Percentiles rank a stretch among this genome's conserved stretches.
These are phyloP conservation scores for Lordiphosa clarofinis DNA, from an alignment of 1,140 invertebrate genomes.

Conservation along the genomic window DNA sequence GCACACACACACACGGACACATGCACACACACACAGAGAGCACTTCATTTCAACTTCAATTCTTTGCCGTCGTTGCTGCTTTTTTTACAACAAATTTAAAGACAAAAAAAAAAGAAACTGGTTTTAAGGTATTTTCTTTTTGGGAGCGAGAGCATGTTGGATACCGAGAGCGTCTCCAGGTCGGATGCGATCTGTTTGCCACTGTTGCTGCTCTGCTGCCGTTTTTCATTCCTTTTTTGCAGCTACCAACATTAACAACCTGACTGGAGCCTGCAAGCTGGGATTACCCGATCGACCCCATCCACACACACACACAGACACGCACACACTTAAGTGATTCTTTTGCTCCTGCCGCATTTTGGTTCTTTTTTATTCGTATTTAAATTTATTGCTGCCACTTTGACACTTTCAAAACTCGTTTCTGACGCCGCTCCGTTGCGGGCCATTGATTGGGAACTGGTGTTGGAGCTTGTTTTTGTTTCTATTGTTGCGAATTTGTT, in stretches of 20 bases:
- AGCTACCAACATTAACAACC: constrained; percentile 67
- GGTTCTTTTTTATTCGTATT: constrained; percentile 34
- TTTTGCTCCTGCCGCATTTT: constrained; percentile 60
- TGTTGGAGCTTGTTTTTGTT: constrained; percentile 28
- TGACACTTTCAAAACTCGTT: constrained; percentile 69
- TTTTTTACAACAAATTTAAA: constrained; percentile 71
- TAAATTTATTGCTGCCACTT: constrained; percentile 68
- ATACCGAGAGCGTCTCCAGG: constrained; percentile 9
- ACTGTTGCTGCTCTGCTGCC: constrained; percentile 48
- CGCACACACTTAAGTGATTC: constrained; percentile 57
- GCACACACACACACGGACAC: constrained; percentile 16
- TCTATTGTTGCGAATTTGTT: constrained; percentile 47
- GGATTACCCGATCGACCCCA: constrained; percentile 34
- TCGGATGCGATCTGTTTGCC: constrained; percentile 48
- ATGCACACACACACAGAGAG: constrained; percentile 36
- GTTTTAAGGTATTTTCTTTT: constrained; percentile 79
- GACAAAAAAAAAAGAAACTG: constrained; percentile 59
- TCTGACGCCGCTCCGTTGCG: constrained; percentile 20
- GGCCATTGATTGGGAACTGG: constrained; percentile 35
- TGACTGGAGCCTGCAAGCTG: constrained; percentile 30
- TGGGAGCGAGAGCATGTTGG: constrained; percentile 17
- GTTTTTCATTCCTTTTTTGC: constrained; percentile 29
- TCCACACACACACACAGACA: neutral
- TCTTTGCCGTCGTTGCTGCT: constrained; percentile 41
- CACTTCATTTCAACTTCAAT: constrained; percentile 75